These are phyloP conservation scores for Falco concolor DNA, from an alignment of 2,797 vertebrate species.

Conservation along the genomic window DNA sequence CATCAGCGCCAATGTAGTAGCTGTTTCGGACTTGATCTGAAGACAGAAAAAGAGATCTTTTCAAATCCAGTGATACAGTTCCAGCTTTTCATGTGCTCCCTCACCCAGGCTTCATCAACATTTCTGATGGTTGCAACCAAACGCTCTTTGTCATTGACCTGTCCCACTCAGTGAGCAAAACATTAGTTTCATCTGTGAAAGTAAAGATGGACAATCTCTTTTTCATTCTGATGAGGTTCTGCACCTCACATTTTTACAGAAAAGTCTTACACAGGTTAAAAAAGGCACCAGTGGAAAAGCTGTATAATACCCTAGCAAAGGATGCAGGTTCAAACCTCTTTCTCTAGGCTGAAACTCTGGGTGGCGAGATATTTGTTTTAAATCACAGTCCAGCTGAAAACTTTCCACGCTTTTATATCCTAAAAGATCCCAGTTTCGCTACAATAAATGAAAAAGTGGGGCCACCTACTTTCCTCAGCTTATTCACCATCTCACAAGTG, in stretches of 20 bases:
- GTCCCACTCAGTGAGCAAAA: not conserved
- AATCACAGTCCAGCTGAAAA: not conserved
- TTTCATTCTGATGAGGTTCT: not conserved
- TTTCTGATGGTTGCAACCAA: not conserved
- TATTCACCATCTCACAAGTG: not conserved
- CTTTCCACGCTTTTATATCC: not conserved
- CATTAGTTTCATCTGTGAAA: not conserved
- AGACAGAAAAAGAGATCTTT: not conserved
- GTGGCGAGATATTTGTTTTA: not conserved
- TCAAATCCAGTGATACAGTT: not conserved
- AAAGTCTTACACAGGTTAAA: not conserved
- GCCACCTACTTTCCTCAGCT: conserved; percentile 9
- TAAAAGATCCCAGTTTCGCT: not conserved
- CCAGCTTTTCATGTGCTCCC: not conserved
- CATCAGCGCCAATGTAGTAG: conserved; percentile 93
- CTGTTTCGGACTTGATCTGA: conserved; percentile 98
- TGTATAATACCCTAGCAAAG: not conserved
- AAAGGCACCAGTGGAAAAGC: not conserved
- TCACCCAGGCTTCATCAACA: not conserved
- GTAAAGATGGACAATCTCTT: not conserved
- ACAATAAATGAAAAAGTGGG: not conserved
- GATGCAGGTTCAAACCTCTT: not conserved
- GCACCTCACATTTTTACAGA: not conserved
- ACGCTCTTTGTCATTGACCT: not conserved
- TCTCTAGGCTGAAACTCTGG: not conserved